A percentile compares a stretch with the other conserved stretches of the same genome.
Evolutionary conservation across 2,113 vertebrate genomes (phyloP).

Genomic region (Emydura subglobosa): DNA sequence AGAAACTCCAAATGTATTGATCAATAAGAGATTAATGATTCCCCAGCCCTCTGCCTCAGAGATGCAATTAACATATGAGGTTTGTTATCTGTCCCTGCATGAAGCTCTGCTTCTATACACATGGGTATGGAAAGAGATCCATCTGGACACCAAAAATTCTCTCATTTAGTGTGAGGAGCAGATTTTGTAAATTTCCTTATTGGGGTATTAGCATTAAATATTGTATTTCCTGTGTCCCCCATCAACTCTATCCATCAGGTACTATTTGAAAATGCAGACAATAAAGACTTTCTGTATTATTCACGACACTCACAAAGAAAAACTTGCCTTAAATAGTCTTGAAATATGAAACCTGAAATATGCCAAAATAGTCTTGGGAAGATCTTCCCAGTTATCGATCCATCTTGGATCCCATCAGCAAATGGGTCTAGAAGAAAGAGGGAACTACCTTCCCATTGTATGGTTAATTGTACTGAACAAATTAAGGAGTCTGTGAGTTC

Average conservation of each 20-base stretch:
- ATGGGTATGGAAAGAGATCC: constrained; percentile 52
- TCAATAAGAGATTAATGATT: constrained; percentile 70
- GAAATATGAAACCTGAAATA: constrained; percentile 25
- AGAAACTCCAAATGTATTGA: constrained; percentile 53
- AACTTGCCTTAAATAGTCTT: background rate
- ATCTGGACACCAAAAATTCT: constrained; percentile 64
- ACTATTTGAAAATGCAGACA: background rate
- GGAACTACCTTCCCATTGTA: background rate
- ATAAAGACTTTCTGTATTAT: background rate
- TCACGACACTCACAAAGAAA: background rate
- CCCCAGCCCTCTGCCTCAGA: constrained; percentile 58
- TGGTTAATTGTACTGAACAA: background rate
- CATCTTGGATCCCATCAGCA: constrained; percentile 21
- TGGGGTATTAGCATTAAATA: constrained; percentile 22
- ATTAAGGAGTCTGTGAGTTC: background rate
- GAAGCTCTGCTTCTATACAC: constrained; percentile 58
- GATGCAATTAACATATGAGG: background rate
- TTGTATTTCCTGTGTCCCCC: constrained; percentile 48
- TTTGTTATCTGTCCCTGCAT: constrained; percentile 61
- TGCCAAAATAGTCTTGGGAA: constrained; percentile 11
- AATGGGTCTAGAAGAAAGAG: background rate
- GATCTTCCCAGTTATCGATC: constrained; percentile 26
- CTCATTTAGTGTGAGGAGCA: constrained; percentile 49
- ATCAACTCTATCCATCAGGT: constrained; percentile 54
- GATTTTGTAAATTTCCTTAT: background rate